Evolutionary conservation across 2,113 vertebrate genomes (phyloP).

Genomic region (Gymnocephalus cernua): DNA sequence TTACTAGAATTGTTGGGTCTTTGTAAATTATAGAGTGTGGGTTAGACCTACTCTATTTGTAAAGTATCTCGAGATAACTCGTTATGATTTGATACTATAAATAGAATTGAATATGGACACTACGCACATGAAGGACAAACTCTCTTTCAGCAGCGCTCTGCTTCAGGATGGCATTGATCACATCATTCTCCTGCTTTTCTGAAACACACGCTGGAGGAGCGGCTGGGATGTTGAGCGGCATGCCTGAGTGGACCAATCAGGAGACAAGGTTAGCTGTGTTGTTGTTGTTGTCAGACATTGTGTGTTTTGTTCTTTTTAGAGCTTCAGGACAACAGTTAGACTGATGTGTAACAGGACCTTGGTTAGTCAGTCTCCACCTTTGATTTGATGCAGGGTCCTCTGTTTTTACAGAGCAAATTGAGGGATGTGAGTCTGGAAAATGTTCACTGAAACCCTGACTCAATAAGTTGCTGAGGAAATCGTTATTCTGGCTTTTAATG

Average conservation of each 20-base stretch:
- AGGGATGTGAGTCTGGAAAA: neutral
- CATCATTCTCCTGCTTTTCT: conserved; percentile 98
- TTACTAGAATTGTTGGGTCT: too few relatives aligned
- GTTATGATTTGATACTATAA: too few relatives aligned
- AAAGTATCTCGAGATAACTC: too few relatives aligned
- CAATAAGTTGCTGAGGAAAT: neutral
- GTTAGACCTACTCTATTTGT: too few relatives aligned
- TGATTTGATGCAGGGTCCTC: neutral
- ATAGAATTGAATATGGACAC: neutral
- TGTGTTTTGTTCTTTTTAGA: neutral
- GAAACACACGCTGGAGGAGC: conserved; percentile 94
- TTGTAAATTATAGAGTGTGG: too few relatives aligned
- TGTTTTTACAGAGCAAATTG: neutral
- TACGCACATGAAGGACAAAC: conserved; percentile 88
- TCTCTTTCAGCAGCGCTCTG: conserved; percentile 95
- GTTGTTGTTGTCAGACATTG: neutral
- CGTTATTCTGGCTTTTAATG: neutral
- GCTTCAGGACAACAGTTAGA: neutral
- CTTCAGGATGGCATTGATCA: conserved; percentile 97
- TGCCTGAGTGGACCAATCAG: conserved; percentile 79
- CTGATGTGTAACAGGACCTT: neutral
- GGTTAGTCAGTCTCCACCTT: neutral
- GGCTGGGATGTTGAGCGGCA: conserved; percentile 95
- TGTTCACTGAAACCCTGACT: neutral
- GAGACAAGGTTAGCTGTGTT: neutral